Conservation (phyloP, 1,140 invertebrate genomes). For the Dermatophagoides farinae region DNA sequence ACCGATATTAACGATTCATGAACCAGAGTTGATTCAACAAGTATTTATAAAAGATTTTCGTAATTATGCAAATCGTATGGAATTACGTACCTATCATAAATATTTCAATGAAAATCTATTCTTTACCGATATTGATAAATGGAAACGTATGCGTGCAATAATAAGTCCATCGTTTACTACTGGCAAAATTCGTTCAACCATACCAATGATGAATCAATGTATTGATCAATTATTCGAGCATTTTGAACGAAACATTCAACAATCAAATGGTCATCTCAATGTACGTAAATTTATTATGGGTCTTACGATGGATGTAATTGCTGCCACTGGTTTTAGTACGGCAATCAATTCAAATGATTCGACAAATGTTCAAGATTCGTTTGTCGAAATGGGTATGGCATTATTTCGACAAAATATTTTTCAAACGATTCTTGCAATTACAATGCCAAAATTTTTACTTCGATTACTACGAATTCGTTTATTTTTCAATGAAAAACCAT, state of each 20-base stretch:
- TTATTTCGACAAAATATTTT: too few species aligned
- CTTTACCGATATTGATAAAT: conserved; percentile 17
- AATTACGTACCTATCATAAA: neutral
- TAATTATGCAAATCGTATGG: conserved; percentile 11
- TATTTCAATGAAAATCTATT: conserved; percentile 1
- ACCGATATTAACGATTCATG: conserved; percentile 13
- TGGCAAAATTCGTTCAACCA: conserved; percentile 32
- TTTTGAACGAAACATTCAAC: neutral
- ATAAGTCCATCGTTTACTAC: conserved; percentile 27
- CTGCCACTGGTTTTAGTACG: neutral
- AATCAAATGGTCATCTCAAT: neutral
- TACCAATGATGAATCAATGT: neutral
- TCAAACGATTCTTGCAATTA: too few species aligned
- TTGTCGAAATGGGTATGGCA: too few species aligned
- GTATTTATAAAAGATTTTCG: conserved; percentile 15
- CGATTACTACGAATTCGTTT: conserved; percentile 9
- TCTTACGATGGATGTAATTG: conserved; percentile 1
- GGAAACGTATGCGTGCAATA: conserved; percentile 21
- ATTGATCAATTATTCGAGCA: neutral
- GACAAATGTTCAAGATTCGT: neutral
- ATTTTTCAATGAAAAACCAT: conserved; percentile 11
- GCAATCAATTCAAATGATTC: neutral
- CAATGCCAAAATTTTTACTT: neutral
- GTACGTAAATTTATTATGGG: neutral
- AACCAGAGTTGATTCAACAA: conserved; percentile 12